These are phyloP conservation scores for Dascyllus trimaculatus DNA, from an alignment of 2,113 vertebrate species.

Conservation along the genomic window DNA sequence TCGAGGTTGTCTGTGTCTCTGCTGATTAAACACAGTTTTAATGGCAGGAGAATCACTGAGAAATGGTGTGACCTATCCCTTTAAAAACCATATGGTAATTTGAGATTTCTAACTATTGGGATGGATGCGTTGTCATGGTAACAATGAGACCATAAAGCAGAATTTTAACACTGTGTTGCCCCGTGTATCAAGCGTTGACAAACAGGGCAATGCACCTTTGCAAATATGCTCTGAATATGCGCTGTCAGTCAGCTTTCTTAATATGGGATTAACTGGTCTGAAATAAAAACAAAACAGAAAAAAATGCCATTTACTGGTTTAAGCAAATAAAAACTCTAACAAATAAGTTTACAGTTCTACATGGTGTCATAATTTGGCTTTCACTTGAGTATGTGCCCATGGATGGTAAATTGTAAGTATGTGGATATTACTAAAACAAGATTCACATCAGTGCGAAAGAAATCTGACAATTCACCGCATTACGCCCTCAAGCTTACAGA, in stretches of 20 bases:
- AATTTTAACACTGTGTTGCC: background rate
- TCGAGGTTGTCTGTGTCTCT: background rate
- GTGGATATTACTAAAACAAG: background rate
- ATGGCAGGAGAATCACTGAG: background rate
- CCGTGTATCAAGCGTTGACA: background rate
- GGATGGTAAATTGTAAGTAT: background rate
- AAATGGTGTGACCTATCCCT: conserved; percentile 17
- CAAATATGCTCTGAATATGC: background rate
- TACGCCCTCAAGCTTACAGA: background rate
- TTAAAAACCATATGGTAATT: conserved; percentile 40
- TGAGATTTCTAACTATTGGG: conserved; percentile 1
- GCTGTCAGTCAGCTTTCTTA: background rate
- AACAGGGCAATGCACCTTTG: background rate
- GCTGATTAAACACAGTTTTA: conserved; percentile 8
- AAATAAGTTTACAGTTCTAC: background rate
- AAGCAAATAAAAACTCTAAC: no score
- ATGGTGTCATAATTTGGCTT: background rate
- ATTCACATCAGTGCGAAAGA: conserved; percentile 7
- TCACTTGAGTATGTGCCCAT: background rate
- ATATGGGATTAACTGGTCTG: background rate
- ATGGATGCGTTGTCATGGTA: conserved; percentile 48
- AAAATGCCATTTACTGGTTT: no score
- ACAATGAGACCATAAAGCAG: conserved; percentile 20
- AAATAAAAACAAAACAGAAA: no score
- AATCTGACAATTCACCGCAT: conserved; percentile 12